These are phyloP conservation scores for Drosophila kambysellisi DNA, from an alignment of 2,888 invertebrate species.

Conservation along the genomic window DNA sequence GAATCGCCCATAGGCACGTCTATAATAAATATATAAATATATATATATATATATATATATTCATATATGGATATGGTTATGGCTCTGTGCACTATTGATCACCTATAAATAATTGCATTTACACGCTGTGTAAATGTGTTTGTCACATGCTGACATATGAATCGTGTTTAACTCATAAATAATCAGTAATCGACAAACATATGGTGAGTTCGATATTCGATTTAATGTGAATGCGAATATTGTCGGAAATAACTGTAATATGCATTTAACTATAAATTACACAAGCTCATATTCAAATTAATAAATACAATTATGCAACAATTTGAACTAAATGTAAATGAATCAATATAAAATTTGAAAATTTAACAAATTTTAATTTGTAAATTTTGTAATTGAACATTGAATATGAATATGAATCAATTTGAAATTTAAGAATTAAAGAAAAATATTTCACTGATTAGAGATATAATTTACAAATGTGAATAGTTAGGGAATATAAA, in stretches of 20 bases:
- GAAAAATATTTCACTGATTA: neutral
- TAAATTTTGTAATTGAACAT: no score
- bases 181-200: constrained; percentile 7
- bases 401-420: neutral
- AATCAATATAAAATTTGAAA: neutral
- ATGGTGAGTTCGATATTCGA: neutral
- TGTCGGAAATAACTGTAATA: neutral
- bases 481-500: neutral
- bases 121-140: constrained; percentile 60
- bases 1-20: constrained; percentile 33
- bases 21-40: constrained; percentile 14
- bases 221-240: neutral
- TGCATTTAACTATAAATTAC: neutral
- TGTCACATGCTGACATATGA: constrained; percentile 22
- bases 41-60: neutral
- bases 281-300: neutral
- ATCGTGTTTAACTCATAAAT: constrained; percentile 17
- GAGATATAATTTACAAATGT: neutral
- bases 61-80: neutral
- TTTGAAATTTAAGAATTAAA: neutral
- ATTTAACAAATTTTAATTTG: neutral
- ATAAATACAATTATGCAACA: neutral
- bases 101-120: constrained; percentile 72
- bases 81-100: constrained; percentile 28
- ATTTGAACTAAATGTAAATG: neutral